Evolutionary conservation across 1,140 invertebrate genomes (phyloP), one percentile per base, ranked within the genome.

Genomic region (Goniozus legneri): DNA sequence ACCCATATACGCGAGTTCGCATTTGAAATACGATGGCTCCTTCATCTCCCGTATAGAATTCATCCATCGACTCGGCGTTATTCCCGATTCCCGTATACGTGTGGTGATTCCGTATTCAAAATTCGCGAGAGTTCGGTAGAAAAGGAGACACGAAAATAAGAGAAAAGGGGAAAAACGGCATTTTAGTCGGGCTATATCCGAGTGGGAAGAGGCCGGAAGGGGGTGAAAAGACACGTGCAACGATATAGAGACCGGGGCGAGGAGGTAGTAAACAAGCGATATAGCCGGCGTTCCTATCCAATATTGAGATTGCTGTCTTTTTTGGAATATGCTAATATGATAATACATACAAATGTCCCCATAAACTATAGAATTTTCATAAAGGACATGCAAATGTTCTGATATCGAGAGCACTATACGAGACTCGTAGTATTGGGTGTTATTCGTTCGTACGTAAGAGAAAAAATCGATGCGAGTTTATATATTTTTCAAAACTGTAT

Each of bases 281-380:
- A 69, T 67, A 68, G 56, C 60, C 51, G 51, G 49, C 53, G 56
- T 53, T 47, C 54, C 59, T 71, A 73, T 73, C 71, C 71, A 76
- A 76, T 76, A 75, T 75, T 73, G 71, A 75, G 71, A 76, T 76
- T 74, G 74, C 71, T 66, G 73, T 67, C 65, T 71, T 69, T n/a
- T n/a, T 72, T 65, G 58, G 69, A 72, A 75, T 76, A 76, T 75
- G 72, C 71, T 76, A 76, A 76, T 76, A 64, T 54, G 64, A 73
- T 75, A 75, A 75, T 74, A 75, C 71, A 76, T 74, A 76, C 71
- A 63, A 76, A 76, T 76, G 70, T 61, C 59, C 58, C 68, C 69
- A 75, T 75, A 76, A 75, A 76, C 73, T 74, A 75, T 74, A 75
- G 73, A 76, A 76, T 75, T 74, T 76, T 75, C 73, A 74, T 76